These are phyloP conservation scores for Upupa epops DNA, from an alignment of 2,113 vertebrate species.

Conservation along the genomic window DNA sequence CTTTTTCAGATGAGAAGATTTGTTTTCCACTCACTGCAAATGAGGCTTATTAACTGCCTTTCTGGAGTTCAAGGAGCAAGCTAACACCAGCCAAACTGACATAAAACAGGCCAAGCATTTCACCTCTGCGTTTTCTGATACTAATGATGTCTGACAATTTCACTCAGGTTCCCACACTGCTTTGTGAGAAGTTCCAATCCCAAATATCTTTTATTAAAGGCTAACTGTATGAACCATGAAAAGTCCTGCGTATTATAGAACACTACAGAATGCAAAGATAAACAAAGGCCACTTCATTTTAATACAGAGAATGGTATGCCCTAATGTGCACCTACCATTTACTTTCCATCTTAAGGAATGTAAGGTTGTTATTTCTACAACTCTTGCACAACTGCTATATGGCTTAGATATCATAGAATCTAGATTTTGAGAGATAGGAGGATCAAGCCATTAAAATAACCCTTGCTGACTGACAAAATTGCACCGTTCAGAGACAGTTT, in stretches of 20 bases:
- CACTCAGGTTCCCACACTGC: neutral
- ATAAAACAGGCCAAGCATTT: neutral
- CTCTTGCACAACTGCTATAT: neutral
- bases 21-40: neutral
- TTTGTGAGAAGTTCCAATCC: neutral
- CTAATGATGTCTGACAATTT: neutral
- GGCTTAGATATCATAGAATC: neutral
- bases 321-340: fast-evolving
- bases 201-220: neutral
- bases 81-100: neutral
- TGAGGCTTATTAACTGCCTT: neutral
- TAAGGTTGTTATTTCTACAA: neutral
- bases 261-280: neutral
- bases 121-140: neutral
- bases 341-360: neutral
- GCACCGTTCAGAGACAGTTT: neutral
- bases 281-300: neutral
- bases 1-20: neutral
- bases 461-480: neutral
- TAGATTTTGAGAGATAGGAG: neutral
- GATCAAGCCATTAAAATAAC: neutral
- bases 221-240: neutral
- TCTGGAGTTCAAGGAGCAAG: neutral
- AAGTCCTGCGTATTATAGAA: neutral
- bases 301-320: neutral